These are phyloP conservation scores for Upupa epops DNA, from an alignment of 2,113 vertebrate genomes.

Conservation along the genomic window DNA sequence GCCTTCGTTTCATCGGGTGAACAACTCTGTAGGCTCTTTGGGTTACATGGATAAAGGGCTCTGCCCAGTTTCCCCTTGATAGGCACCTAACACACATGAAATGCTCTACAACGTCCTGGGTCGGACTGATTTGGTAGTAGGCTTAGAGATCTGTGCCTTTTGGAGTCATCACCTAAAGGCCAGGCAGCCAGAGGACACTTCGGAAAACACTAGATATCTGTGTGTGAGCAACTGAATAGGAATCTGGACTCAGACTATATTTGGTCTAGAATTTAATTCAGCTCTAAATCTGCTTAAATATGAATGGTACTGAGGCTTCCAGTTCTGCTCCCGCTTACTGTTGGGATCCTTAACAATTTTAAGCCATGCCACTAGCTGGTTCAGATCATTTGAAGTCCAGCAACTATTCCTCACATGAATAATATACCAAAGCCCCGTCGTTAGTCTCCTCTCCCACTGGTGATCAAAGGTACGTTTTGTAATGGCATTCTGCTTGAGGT, in stretches of 20 bases:
- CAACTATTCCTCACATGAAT: background rate
- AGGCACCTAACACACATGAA: background rate
- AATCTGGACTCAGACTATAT: background rate
- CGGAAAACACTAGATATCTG: background rate
- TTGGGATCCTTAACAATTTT: background rate
- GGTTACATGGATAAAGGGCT: background rate
- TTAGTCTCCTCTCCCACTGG: background rate
- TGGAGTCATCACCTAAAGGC: background rate
- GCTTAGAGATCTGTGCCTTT: background rate
- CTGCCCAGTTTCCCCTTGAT: rapidly evolving
- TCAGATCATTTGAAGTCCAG: background rate
- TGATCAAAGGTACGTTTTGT: rapidly evolving
- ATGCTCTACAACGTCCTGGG: background rate
- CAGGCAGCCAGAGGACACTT: background rate
- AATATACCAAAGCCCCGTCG: background rate
- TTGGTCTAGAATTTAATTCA: background rate
- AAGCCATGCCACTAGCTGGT: background rate
- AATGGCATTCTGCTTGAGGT: background rate
- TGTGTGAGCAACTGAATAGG: background rate
- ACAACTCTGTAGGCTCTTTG: background rate
- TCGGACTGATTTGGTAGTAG: background rate
- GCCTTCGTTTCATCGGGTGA: background rate
- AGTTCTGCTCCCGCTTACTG: background rate
- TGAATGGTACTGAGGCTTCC: background rate
- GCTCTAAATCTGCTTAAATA: background rate